Conservation (phyloP, 2,888 invertebrate genomes). For the Sclerodermus sp. region DNA sequence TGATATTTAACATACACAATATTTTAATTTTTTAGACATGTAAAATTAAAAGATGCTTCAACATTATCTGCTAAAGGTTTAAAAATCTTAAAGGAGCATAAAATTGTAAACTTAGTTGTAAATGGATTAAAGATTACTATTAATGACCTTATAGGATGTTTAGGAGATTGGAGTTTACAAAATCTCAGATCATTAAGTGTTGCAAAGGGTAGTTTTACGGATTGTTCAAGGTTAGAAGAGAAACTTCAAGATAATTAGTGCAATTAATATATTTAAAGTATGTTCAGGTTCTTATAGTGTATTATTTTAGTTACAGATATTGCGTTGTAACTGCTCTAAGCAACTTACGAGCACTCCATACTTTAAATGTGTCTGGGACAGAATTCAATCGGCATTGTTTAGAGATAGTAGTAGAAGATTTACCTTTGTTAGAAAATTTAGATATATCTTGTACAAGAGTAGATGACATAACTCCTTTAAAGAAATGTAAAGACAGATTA, state of each 20-base stretch:
- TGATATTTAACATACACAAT: not conserved
- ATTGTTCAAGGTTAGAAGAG: constrained; percentile 59
- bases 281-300: too few species aligned
- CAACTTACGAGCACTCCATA: constrained; percentile 63
- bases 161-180: constrained; percentile 68
- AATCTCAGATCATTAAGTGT: constrained; percentile 67
- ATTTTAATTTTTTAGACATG: constrained; percentile 54
- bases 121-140: constrained; percentile 63
- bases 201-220: constrained; percentile 65
- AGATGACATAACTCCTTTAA: constrained; percentile 65
- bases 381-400: constrained; percentile 69
- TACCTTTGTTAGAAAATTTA: constrained; percentile 65
- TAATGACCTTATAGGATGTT: constrained; percentile 66
- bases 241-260: constrained; percentile 19
- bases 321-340: constrained; percentile 65
- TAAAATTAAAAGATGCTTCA: constrained; percentile 64
- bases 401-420: constrained; percentile 68
- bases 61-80: constrained; percentile 64
- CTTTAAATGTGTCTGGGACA: constrained; percentile 69
- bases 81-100: constrained; percentile 65
- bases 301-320: constrained; percentile 50
- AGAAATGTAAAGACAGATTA: constrained; percentile 62
- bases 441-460: constrained; percentile 70
- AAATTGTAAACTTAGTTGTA: constrained; percentile 66
- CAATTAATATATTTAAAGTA: constrained; percentile 4